Base-by-base conservation (phyloP, 2,888 invertebrate genomes). In the Margaritifera margaritifera region DNA sequence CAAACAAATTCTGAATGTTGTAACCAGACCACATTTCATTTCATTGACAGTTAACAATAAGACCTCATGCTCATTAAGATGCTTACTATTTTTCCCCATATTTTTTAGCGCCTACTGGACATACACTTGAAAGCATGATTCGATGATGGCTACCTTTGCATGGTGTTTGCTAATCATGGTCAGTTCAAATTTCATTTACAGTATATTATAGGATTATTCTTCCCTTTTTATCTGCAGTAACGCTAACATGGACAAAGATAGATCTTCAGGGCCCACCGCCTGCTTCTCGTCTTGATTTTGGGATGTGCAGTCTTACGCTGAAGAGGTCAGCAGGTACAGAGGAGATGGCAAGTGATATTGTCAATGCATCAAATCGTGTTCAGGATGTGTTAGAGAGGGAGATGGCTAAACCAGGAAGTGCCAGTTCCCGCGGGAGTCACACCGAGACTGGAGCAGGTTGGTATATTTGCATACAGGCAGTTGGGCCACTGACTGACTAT, bases 221-320 rank as follows among this genome's bases (percentile, higher is more conserved):
- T 64, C 1, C 24, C 19, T 24, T 59, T 69, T 54, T 31, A 27
- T n/a, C 69, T 67, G 19, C 72, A 88, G 88, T 69, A 55, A 81
- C 78, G 22, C 81, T 79, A 68, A 79, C 79, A 22, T 89, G 88
- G 88, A 83, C 80, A 8, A 78, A 80, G 55, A 66, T 89, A 54
- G 80, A 84, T 31, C 72, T 86, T 22, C 81, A 84, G 57, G 88
- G 87, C 8, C 87, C 89, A 24, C 82, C 88, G 0, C 89, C 89
- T 5, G 80, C 87, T 18, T 79, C 82, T 72, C 80, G 89, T 56
- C 79, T 89, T 25, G 89, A 90, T 78, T 87, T 89, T 75, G 88
- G 86, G 52, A 81, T 84, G 80, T 89, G 88, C 74, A 69, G 79
- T 18, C 68, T 88, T 15, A 76, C 79, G 50, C 69, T 88, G 24